Conservation (phyloP, 2,797 vertebrate species). For the Bufotes viridis region DNA sequence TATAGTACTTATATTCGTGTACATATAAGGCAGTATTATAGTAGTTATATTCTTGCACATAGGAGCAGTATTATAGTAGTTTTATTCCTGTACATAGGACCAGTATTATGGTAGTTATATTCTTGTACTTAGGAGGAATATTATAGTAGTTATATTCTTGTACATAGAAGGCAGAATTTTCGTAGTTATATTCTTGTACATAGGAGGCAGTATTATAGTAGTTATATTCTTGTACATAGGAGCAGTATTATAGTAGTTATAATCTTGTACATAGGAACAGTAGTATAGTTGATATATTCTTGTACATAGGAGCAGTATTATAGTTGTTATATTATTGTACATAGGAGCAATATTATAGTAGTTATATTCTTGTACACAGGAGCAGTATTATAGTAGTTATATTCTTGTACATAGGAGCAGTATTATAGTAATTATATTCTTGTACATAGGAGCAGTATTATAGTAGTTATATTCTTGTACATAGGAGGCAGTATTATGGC, state of each 20-base stretch:
- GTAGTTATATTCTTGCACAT: no score
- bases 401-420: conserved; percentile 9
- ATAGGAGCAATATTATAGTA: conserved; percentile 5
- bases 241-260: not conserved
- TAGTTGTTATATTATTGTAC: no score
- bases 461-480: conserved; percentile 15
- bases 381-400: conserved; percentile 9
- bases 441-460: conserved; percentile 3
- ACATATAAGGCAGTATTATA: no score
- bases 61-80: no score
- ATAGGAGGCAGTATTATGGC: not conserved
- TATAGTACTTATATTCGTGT: no score
- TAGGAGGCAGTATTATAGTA: not conserved
- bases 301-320: not conserved
- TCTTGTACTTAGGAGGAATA: not conserved
- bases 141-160: conserved; percentile 6
- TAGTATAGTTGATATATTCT: not conserved
- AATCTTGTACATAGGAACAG: not conserved
- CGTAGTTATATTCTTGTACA: no score
- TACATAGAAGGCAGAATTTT: not conserved
- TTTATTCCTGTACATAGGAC: no score
- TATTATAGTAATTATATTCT: conserved; percentile 15
- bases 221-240: conserved; percentile 9
- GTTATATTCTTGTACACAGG: not conserved
- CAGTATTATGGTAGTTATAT: no score